Evolutionary conservation across 2,888 invertebrate species (phyloP).

Genomic region (Petrophora chlorosata): DNA sequence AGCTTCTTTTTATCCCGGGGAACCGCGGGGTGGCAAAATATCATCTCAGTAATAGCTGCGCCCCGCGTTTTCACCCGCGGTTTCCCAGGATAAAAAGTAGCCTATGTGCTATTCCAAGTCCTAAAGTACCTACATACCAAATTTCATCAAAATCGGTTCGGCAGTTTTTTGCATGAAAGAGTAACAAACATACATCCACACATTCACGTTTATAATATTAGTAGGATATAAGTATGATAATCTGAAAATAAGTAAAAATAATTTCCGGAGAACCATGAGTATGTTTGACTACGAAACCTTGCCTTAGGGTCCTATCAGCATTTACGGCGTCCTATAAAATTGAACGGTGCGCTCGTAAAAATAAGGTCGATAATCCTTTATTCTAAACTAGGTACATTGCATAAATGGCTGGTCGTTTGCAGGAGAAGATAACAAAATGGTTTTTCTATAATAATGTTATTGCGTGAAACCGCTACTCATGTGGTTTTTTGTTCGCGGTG

Average conservation of each 20-base stretch:
- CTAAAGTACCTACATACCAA: no score
- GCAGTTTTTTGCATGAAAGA: no score
- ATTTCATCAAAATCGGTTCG: no score
- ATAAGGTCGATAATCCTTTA: slow-evolving; percentile 11
- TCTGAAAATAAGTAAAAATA: slow-evolving; percentile 3
- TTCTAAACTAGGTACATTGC: not conserved
- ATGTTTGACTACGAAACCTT: slow-evolving; percentile 1
- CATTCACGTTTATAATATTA: no score
- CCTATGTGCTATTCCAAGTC: no score
- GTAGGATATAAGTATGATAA: no score
- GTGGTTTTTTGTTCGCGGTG: slow-evolving; percentile 10
- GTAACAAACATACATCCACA: no score
- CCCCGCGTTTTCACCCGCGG: no score
- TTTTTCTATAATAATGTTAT: slow-evolving; percentile 27
- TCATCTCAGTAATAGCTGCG: no score
- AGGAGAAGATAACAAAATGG: slow-evolving; percentile 17
- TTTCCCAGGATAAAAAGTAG: no score
- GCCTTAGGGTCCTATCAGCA: not conserved
- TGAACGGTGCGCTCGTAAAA: not conserved
- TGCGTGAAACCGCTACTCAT: slow-evolving; percentile 5
- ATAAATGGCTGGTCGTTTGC: not conserved
- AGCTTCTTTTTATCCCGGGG: no score
- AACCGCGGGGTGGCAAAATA: no score
- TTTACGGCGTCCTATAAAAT: slow-evolving; percentile 2
- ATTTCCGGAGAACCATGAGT: slow-evolving; percentile 3